Evolutionary conservation across 2,888 invertebrate genomes (phyloP), one percentile per base, ranked within the genome.

Genomic region (Eilema sororculum): DNA sequence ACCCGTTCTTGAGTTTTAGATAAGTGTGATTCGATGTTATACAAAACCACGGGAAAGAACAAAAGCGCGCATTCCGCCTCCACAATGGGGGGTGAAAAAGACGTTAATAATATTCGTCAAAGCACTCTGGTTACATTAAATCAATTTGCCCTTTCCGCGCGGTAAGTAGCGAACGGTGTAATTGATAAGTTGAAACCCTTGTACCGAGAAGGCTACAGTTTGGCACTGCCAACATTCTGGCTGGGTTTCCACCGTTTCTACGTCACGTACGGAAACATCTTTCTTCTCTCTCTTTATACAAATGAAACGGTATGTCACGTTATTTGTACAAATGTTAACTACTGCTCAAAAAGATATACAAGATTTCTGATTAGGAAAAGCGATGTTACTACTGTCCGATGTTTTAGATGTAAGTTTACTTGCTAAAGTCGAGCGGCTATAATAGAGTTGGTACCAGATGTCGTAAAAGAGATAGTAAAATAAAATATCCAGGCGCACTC

Each of bases 111-210:
- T 95, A 95, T 95, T 95, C 95, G 95, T 95, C 95, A 95, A 95
- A 95, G 95, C 95, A 95, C 95, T 95, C 95, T 91, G 94, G 95
- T 94, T 95, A 95, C 95, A 95, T 95, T 95, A 95, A 95, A 95
- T 95, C 95, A 95, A 95, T 95, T 95, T 95, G 95, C 94, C 95
- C 95, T 95, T 94, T 93, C 92, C 94, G 91, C 94, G 95, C 93
- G 92, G 95, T 95, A 95, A 95, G 95, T 95, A 95, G 95, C 93
- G 93, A 95, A 95, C 94, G 95, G 87, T 95, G 95, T 95, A 95
- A 95, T 95, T 95, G 95, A 95, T 95, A 95, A 95, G 95, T 95
- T 95, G 93, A 95, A 95, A 95, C 94, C 95, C 95, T 95, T 95
- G 95, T 95, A 94, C 85, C 91, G 93, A 86, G 90, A 86, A 88